phyloP scores from a whole-genome alignment of 2,888 invertebrate genomes.

The Brenthis daphne region DNA sequence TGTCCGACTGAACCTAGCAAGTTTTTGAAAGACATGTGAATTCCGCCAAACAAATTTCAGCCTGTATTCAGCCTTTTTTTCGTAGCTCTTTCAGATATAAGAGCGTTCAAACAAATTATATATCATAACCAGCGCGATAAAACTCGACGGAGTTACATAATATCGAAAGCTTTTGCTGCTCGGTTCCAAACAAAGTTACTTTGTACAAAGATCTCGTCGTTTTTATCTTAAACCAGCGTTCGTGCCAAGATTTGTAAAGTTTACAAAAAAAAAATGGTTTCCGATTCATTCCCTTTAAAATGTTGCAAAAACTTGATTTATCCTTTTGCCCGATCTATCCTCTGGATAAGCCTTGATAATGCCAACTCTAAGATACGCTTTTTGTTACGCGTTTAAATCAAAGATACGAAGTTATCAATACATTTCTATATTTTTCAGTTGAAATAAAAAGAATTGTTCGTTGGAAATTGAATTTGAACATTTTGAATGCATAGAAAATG shows the following conservation, averaged over 20 bases:
- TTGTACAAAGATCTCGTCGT: neutral
- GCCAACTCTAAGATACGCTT: constrained; percentile 43
- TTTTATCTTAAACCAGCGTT: neutral
- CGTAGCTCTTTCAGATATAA: no score
- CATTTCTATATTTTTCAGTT: constrained; percentile 21
- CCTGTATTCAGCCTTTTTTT: no score
- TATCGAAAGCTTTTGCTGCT: no score
- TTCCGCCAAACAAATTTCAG: no score
- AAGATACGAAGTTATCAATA: constrained; percentile 31
- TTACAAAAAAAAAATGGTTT: constrained; percentile 16
- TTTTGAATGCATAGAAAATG: constrained; percentile 5
- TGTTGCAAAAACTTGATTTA: constrained; percentile 61
- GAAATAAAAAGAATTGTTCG: constrained; percentile 15
- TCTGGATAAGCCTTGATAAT: constrained; percentile 59
- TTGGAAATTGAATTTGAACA: constrained; percentile 5
- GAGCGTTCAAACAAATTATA: no score
- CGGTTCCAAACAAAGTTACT: neutral
- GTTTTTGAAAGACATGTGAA: no score
- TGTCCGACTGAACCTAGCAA: no score
- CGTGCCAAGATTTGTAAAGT: constrained; percentile 14
- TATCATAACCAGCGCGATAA: no score
- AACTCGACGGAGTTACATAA: no score
- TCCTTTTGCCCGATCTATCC: constrained; percentile 68
- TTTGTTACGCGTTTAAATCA: constrained; percentile 38
- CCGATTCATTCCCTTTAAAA: constrained; percentile 26